Conservation (phyloP, 1,140 invertebrate species). For the Rhizoglyphus robini region DNA sequence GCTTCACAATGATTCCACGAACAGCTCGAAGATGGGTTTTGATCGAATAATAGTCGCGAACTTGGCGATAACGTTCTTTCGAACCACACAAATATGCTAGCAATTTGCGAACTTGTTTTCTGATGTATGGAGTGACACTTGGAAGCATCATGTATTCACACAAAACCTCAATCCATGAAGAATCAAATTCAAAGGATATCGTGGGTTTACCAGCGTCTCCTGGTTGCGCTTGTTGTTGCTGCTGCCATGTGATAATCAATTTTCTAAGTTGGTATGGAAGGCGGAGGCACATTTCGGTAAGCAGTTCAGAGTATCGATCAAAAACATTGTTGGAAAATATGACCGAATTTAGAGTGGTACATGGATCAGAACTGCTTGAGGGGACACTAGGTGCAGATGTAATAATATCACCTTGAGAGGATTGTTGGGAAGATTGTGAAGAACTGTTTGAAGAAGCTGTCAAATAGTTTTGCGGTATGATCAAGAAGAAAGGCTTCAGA, state of each 20-base stretch:
- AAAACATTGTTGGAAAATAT: slow-evolving; percentile 57
- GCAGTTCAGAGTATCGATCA: slow-evolving; percentile 74
- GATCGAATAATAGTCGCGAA: slow-evolving; percentile 74
- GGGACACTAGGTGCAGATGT: neutral
- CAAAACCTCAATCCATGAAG: slow-evolving; percentile 59
- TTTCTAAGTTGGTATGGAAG: slow-evolving; percentile 80
- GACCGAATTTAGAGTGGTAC: neutral
- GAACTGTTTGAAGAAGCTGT: neutral
- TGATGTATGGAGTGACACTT: slow-evolving; percentile 40
- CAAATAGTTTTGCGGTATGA: neutral
- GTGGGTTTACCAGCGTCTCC: neutral
- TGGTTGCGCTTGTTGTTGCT: neutral
- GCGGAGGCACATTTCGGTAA: slow-evolving; percentile 86
- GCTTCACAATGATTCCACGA: slow-evolving; percentile 10
- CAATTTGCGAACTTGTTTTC: slow-evolving; percentile 65
- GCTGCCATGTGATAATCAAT: slow-evolving; percentile 31
- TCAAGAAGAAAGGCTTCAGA: slow-evolving; percentile 4
- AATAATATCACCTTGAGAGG: neutral
- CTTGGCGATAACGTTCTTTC: slow-evolving; percentile 63
- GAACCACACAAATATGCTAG: slow-evolving; percentile 83
- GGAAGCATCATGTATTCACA: slow-evolving; percentile 92
- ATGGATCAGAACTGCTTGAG: neutral
- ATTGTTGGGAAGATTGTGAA: neutral
- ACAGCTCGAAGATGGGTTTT: slow-evolving; percentile 37
- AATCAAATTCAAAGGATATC: slow-evolving; percentile 31